A percentile compares a stretch with the other conserved stretches of the same genome.
These are phyloP conservation scores for Neodontobutis hainanensis DNA, from an alignment of 2,113 vertebrate genomes.

Conservation along the genomic window DNA sequence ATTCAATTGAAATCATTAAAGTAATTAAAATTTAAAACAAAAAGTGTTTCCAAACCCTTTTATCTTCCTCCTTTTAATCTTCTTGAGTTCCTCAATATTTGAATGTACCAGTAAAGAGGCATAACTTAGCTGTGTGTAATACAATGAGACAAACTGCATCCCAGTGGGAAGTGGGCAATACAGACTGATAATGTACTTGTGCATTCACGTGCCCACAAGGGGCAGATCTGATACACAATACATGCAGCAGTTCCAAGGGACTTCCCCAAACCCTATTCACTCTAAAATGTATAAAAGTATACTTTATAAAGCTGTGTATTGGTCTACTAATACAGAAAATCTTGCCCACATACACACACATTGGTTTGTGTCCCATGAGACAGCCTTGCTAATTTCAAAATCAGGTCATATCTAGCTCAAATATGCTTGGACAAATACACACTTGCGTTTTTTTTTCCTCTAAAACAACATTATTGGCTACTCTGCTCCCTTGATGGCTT, in stretches of 20 bases:
- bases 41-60: neutral
- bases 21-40: too few relatives aligned
- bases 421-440: slow-evolving; percentile 52
- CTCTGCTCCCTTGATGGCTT: slow-evolving; percentile 20
- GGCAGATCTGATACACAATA: neutral
- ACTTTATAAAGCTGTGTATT: slow-evolving; percentile 12
- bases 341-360: slow-evolving; percentile 42
- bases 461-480: slow-evolving; percentile 28
- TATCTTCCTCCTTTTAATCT: neutral
- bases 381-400: slow-evolving; percentile 55
- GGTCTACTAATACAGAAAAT: slow-evolving; percentile 20
- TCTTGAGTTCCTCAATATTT: slow-evolving; percentile 1
- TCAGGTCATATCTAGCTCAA: slow-evolving; percentile 67
- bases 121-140: slow-evolving; percentile 43
- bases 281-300: too few relatives aligned
- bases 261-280: neutral
- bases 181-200: neutral
- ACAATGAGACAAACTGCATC: slow-evolving; percentile 45
- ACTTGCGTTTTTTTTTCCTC: slow-evolving; percentile 31
- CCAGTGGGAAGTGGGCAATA: neutral
- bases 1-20: too few relatives aligned
- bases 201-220: neutral
- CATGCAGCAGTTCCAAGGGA: neutral
- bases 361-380: slow-evolving; percentile 43
- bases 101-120: slow-evolving; percentile 4